phyloP scores from a whole-genome alignment of 1,140 invertebrate genomes.

The Eumaeus atala region DNA sequence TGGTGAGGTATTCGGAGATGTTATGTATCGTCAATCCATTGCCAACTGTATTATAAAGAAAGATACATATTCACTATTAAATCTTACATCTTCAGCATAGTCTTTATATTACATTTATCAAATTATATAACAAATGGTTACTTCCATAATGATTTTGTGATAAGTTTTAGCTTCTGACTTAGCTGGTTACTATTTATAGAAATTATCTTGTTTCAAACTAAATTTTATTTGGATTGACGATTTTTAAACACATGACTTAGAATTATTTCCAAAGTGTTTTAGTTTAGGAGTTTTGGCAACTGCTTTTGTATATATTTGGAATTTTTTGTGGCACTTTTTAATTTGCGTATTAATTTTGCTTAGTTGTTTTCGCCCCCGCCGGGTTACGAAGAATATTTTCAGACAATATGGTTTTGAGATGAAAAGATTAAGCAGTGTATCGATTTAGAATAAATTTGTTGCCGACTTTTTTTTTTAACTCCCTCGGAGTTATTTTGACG shows the following conservation, averaged over 20 bases:
- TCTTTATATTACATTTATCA: too few species aligned
- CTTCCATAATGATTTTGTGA: too few species aligned
- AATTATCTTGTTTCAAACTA: too few species aligned
- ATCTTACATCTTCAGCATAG: too few species aligned
- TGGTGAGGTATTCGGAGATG: not conserved
- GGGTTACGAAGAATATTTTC: constrained; percentile 2
- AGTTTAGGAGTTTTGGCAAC: constrained; percentile 30
- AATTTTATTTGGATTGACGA: not conserved
- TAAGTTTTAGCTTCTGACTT: too few species aligned
- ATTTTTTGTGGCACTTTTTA: constrained; percentile 38
- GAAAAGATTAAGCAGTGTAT: not conserved
- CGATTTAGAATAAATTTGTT: not conserved
- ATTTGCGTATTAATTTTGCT: constrained; percentile 39
- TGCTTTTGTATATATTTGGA: constrained; percentile 43
- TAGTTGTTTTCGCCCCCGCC: constrained; percentile 26
- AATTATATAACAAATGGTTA: too few species aligned
- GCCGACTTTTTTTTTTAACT: not conserved
- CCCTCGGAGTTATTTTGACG: not conserved
- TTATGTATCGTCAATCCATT: not conserved
- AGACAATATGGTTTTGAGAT: not conserved
- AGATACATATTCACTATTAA: too few species aligned
- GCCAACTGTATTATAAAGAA: not conserved
- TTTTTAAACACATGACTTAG: constrained; percentile 17
- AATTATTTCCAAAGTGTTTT: constrained; percentile 39
- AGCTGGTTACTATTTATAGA: too few species aligned